These are phyloP conservation scores for Drosophila trichaetosa DNA, from an alignment of 2,888 invertebrate genomes.

Conservation along the genomic window DNA sequence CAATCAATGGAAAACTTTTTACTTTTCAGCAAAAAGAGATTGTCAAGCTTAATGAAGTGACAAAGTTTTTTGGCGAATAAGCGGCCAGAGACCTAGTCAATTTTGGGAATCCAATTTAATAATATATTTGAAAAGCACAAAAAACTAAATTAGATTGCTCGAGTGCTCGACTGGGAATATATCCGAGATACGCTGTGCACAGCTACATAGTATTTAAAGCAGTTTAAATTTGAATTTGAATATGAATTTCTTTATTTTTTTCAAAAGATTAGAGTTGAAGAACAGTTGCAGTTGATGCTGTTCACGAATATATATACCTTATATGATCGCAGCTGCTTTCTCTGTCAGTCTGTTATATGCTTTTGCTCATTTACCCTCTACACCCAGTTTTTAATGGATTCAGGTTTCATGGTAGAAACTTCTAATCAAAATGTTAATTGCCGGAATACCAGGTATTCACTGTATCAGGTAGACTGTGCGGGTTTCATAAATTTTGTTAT, in stretches of 20 bases:
- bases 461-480: neutral
- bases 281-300: neutral
- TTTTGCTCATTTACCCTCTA: neutral
- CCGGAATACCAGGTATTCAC: neutral
- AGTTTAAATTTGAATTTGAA: too few relatives aligned
- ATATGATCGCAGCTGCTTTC: neutral
- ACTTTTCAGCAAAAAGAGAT: slow-evolving; percentile 3
- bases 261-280: too few relatives aligned
- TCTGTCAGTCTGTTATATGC: neutral
- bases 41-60: slow-evolving; percentile 5
- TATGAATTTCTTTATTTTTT: too few relatives aligned
- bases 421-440: neutral
- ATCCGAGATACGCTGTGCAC: neutral
- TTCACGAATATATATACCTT: neutral
- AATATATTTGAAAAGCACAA: neutral
- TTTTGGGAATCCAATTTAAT: neutral
- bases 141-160: neutral
- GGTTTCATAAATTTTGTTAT: neutral
- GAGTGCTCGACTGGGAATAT: neutral
- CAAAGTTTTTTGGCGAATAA: slow-evolving; percentile 4
- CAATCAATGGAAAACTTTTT: slow-evolving; percentile 35
- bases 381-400: neutral
- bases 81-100: neutral
- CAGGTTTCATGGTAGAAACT: neutral
- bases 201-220: neutral